These are phyloP conservation scores for Coptodon rendalli DNA, from an alignment of 2,113 vertebrate species.

Conservation along the genomic window DNA sequence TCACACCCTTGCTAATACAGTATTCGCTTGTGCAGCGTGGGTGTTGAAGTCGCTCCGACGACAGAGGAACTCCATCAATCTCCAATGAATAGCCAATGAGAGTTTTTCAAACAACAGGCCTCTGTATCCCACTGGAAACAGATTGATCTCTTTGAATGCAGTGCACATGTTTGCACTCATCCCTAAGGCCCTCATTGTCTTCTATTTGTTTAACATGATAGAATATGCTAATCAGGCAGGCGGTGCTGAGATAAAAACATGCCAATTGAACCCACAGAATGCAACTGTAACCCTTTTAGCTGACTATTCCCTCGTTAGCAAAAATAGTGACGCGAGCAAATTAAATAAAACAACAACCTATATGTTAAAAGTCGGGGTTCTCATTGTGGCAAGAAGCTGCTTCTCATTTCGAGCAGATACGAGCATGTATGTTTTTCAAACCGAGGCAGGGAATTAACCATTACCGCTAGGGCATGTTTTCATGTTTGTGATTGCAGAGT, in stretches of 20 bases:
- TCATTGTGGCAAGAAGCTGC: background rate
- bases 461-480: background rate
- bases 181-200: conserved; percentile 61
- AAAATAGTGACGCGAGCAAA: conserved; percentile 1
- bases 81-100: conserved; percentile 49
- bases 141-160: conserved; percentile 55
- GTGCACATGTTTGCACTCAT: conserved; percentile 24
- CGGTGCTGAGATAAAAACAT: conserved; percentile 24
- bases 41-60: conserved; percentile 22
- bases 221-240: conserved; percentile 62
- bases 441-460: background rate
- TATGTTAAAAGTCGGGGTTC: background rate
- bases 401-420: background rate
- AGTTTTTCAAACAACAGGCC: conserved; percentile 13
- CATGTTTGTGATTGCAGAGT: conserved; percentile 16
- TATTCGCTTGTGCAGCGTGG: background rate
- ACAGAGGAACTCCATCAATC: conserved; percentile 43
- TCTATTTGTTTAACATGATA: conserved; percentile 70
- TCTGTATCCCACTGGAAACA: conserved; percentile 32
- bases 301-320: conserved; percentile 37
- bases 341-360: conserved; percentile 29
- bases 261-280: background rate
- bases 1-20: background rate
- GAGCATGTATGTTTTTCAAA: background rate
- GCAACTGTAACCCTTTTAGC: conserved; percentile 41